Percentiles rank a stretch among this genome's conserved stretches.
Evolutionary conservation across 53 echinoderm and acorn worm genomes (phyloP).

Genomic region (Patiria pectinifera): DNA sequence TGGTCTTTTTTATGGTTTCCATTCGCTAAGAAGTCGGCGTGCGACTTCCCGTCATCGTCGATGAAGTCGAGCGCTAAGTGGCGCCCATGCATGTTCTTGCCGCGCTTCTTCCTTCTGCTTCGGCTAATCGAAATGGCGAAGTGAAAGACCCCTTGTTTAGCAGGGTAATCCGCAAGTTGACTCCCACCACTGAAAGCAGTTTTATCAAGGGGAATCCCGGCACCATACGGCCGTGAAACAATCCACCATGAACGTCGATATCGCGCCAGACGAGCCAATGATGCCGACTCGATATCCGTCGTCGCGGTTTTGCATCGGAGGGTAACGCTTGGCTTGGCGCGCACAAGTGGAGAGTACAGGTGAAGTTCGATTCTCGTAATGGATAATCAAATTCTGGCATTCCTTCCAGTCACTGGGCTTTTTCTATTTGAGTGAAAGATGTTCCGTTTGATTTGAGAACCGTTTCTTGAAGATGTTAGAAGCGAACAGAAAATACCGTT

Average conservation of each 20-base stretch:
- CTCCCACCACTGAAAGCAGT: constrained; percentile 4
- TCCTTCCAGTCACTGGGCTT: constrained; percentile 24
- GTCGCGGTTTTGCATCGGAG: not conserved
- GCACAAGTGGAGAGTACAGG: not conserved
- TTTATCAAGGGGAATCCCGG: constrained; percentile 45
- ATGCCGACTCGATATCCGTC: constrained; percentile 32
- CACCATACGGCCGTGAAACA: constrained; percentile 47
- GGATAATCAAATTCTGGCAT: constrained; percentile 42
- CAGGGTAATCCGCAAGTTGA: constrained; percentile 41
- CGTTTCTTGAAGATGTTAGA: constrained; percentile 14
- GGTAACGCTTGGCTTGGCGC: constrained; percentile 43
- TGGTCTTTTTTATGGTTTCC: not conserved
- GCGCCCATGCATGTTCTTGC: constrained; percentile 29
- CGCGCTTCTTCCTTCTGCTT: not conserved
- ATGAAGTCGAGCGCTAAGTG: constrained; percentile 52
- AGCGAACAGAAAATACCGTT: not conserved
- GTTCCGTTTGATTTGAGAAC: constrained; percentile 44
- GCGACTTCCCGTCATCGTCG: constrained; percentile 34
- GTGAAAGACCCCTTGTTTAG: constrained; percentile 43
- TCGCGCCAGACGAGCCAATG: constrained; percentile 38
- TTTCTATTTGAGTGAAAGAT: constrained; percentile 15
- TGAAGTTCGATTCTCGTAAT: constrained; percentile 44
- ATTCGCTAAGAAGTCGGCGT: constrained; percentile 20
- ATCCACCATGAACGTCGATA: constrained; percentile 57
- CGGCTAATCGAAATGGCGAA: constrained; percentile 52